Evolutionary conservation across 2,888 invertebrate genomes (phyloP), one percentile per base, ranked within the genome.

Genomic region (Hypomecis punctinalis): DNA sequence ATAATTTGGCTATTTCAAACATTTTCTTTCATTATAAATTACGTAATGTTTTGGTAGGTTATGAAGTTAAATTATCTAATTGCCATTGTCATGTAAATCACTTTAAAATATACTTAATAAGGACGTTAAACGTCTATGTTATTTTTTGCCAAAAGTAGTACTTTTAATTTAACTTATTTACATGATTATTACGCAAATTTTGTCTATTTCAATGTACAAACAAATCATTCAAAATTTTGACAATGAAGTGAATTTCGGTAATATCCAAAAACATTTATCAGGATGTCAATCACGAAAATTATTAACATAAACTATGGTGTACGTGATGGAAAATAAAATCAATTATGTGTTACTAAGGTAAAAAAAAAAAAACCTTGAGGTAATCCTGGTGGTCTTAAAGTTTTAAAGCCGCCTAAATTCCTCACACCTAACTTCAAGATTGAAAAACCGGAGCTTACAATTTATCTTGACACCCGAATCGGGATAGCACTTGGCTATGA

Each of bases 1-100:
- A 23, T 23, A 23, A 3, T 23, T 23, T 23, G n/a, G 5, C 11
- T 8, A 43, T 5, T 43, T 43, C 0, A 5, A 11, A 43, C 4
- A 43, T 43, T 7, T 40, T 40, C 8, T 40, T 40, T 40, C 1
- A 7, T 13, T 47, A 33, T 13, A 45, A 11, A 47, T 33, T 10
- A 6, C 10, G 42, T 42, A n/a, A 3, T 13, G 6, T 35, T n/a
- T n/a, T 8, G 5, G 37, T 37, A 5, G 7, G 5, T 11, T 51
- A 13, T 39, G 13, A 10, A 13, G 9, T 39, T 5, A 1, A 39
- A 11, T 10, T 36, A 23, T 8, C 11, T 39, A 13, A 39, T 51
- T 39, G 9, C 37, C 39, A 51, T 39, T 39, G 51, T 51, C 13
- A 51, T 13, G 51, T 9, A 51, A 51, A 51, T 51, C 9, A 39